phyloP scores from a whole-genome alignment of 2,888 invertebrate species.

The Brachyptera putata region DNA sequence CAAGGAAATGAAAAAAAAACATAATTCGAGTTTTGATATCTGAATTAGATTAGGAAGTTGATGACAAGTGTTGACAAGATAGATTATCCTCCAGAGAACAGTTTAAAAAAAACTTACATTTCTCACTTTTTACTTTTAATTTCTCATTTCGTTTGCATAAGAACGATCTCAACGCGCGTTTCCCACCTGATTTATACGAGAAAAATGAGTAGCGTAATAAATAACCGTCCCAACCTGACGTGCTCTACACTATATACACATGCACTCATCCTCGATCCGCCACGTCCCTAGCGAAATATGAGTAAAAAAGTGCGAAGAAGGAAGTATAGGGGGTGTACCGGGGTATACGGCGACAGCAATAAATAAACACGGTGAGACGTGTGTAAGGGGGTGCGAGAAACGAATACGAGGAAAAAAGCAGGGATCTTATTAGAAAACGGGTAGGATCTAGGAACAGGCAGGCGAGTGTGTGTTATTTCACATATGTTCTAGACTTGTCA shows the following conservation, averaged over 20 bases:
- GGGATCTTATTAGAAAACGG: slow-evolving; percentile 14
- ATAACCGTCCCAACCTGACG: slow-evolving; percentile 11
- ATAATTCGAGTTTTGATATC: too few species aligned
- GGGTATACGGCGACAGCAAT: slow-evolving; percentile 28
- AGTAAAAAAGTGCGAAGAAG: slow-evolving; percentile 42
- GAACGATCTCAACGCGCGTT: neutral
- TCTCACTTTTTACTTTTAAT: too few species aligned
- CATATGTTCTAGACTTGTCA: neutral
- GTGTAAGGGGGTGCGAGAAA: slow-evolving; percentile 14
- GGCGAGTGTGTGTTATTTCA: slow-evolving; percentile 16
- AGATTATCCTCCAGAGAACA: too few species aligned
- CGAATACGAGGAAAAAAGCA: slow-evolving; percentile 16
- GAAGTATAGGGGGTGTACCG: slow-evolving; percentile 26
- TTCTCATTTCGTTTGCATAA: neutral
- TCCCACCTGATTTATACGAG: neutral
- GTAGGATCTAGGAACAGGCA: slow-evolving; percentile 1
- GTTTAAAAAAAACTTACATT: too few species aligned
- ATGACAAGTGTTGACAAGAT: too few species aligned
- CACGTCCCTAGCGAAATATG: slow-evolving; percentile 41
- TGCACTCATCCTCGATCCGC: slow-evolving; percentile 9
- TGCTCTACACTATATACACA: slow-evolving; percentile 1
- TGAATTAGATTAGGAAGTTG: too few species aligned
- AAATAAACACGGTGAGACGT: slow-evolving; percentile 29
- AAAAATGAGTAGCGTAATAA: neutral
- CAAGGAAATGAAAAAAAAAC: too few species aligned